Evolutionary conservation across 2,113 vertebrate species (phyloP).

Genomic region (Chrysemys picta): DNA sequence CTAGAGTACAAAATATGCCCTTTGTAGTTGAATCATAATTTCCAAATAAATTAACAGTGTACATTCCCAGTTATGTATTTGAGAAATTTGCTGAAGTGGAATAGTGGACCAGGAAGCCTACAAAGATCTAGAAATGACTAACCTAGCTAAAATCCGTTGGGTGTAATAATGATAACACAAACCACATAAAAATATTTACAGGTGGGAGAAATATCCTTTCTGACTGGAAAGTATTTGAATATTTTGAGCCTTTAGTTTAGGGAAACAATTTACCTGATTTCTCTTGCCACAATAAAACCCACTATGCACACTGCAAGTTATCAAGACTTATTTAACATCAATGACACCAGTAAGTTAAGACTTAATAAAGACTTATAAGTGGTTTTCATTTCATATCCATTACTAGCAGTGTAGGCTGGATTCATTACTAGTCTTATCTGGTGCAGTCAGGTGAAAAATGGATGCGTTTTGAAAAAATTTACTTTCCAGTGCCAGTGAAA

Average conservation of each 20-base stretch:
- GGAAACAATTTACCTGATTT: neutral
- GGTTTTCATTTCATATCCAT: neutral
- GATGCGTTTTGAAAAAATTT: neutral
- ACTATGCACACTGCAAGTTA: neutral
- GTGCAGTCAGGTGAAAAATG: neutral
- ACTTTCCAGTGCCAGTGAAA: neutral
- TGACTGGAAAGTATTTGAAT: neutral
- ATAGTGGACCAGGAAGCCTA: neutral
- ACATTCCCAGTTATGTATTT: neutral
- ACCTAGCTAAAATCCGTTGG: neutral
- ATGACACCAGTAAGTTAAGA: too few relatives aligned
- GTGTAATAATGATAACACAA: neutral
- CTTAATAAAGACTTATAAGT: neutral
- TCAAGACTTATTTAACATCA: neutral
- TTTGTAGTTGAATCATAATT: neutral
- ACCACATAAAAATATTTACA: neutral
- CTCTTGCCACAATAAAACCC: neutral
- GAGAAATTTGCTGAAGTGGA: neutral
- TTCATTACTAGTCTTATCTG: neutral
- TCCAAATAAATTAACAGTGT: rapidly evolving
- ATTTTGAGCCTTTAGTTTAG: neutral
- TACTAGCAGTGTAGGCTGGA: neutral
- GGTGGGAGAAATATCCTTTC: neutral
- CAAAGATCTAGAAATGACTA: neutral
- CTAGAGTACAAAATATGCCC: neutral